Evolutionary conservation across 2,888 invertebrate species (phyloP).

Genomic region (Agapostemon virescens): DNA sequence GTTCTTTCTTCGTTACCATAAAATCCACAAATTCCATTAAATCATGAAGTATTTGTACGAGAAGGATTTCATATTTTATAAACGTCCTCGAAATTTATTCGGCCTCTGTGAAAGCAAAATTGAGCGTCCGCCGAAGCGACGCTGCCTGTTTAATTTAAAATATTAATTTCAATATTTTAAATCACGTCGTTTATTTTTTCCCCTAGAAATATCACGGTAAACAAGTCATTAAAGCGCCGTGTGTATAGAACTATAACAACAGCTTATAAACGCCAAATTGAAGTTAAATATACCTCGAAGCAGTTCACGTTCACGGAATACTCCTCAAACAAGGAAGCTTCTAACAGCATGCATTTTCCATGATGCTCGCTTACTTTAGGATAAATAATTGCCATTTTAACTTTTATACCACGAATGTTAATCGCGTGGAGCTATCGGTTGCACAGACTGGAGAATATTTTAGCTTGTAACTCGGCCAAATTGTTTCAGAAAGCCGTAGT

Average conservation of each 20-base stretch:
- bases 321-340: neutral
- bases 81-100: neutral
- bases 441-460: neutral
- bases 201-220: neutral
- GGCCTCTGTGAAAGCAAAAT: neutral
- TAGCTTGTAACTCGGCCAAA: neutral
- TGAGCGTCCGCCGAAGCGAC: neutral
- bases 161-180: neutral
- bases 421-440: neutral
- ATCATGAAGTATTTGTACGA: neutral
- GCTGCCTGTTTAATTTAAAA: neutral
- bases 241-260: neutral
- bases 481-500: neutral
- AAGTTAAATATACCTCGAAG: neutral
- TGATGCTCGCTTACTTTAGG: neutral
- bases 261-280: neutral
- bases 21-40: neutral
- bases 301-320: neutral
- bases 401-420: neutral
- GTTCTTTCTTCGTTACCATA: neutral
- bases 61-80: neutral
- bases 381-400: neutral
- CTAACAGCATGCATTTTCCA: neutral
- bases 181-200: neutral
- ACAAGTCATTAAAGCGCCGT: neutral